Conservation (phyloP, 1,140 invertebrate genomes). For the Paracyclopina nana region DNA sequence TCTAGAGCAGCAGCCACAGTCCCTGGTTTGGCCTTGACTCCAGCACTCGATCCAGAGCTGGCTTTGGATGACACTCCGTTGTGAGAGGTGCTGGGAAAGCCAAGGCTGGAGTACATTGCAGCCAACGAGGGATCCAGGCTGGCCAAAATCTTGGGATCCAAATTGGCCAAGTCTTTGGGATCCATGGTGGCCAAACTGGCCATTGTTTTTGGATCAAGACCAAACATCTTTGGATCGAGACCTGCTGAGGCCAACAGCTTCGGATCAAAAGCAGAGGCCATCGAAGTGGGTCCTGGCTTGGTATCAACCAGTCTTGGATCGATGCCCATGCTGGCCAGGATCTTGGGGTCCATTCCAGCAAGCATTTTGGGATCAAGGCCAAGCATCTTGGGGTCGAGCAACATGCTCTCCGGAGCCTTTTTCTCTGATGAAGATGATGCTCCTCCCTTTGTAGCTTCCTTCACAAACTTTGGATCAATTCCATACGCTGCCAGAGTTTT, state of each 20-base stretch:
- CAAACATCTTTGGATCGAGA: constrained; percentile 20
- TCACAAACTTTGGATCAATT: constrained; percentile 16
- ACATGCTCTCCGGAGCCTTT: too few relatives aligned
- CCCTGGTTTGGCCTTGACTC: constrained; percentile 15
- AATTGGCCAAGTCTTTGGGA: constrained; percentile 15
- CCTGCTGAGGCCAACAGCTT: constrained; percentile 12
- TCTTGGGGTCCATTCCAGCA: constrained; percentile 19
- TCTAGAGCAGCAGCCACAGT: constrained; percentile 13
- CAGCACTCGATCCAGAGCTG: too few relatives aligned
- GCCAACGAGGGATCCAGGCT: constrained; percentile 17
- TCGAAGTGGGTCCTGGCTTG: constrained; percentile 9
- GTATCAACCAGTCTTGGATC: constrained; percentile 15
- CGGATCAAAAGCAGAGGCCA: constrained; percentile 9
- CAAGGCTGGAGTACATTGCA: constrained; percentile 6
- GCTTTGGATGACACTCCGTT: neutral
- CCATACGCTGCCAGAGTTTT: constrained; percentile 19
- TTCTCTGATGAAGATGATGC: neutral
- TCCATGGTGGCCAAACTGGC: constrained; percentile 17
- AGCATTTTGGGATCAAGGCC: constrained; percentile 18
- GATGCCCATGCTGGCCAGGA: constrained; percentile 18
- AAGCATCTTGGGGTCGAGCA: constrained; percentile 15
- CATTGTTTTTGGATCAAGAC: constrained; percentile 18
- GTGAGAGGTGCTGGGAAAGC: neutral
- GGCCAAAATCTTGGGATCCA: constrained; percentile 19
- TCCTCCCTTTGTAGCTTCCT: constrained; percentile 16